A percentile compares a stretch with the other conserved stretches of the same genome.
These are phyloP conservation scores for Mus musculus DNA, from an alignment of 2,113 vertebrate genomes.

Conservation along the genomic window GRCm39 chr10:20880001-20880500, in stretches of 20 bases:
- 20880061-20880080: neutral
- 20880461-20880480: neutral
- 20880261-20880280: neutral
- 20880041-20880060: neutral
- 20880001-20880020: neutral
- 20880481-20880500: neutral
- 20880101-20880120: neutral
- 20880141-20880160: neutral
- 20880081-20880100: neutral
- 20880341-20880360: conserved; percentile 48
- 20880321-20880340: conserved; percentile 30
- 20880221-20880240: neutral
- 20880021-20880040: neutral
- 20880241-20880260: neutral
- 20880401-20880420: neutral
- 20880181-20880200: neutral
- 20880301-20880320: neutral
- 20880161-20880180: neutral
- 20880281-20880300: neutral
- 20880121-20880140: conserved; percentile 2
- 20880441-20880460: neutral
- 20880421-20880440: conserved; percentile 25
- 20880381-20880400: neutral
- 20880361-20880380: neutral
- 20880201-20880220: neutral